These are phyloP conservation scores for Sycobia sp. DNA, from an alignment of 1,140 invertebrate species.

Conservation along the genomic window DNA sequence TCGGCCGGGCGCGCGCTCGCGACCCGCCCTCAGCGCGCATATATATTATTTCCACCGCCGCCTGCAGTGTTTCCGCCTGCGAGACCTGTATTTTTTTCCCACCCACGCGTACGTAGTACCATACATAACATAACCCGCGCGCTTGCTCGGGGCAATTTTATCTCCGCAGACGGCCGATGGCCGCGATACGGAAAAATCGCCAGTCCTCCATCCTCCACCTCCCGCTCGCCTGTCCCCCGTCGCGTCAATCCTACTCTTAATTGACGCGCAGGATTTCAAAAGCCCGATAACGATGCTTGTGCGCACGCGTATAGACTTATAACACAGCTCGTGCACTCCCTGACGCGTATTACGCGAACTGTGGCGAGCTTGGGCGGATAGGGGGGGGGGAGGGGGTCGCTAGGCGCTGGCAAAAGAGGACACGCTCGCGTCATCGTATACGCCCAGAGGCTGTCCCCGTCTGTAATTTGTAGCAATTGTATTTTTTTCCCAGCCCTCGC, in stretches of 20 bases:
- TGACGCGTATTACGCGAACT: too few relatives aligned
- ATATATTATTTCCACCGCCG: not conserved
- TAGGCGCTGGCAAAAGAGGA: too few relatives aligned
- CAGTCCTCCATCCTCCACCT: not conserved
- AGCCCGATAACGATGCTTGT: not conserved
- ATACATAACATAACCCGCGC: not conserved
- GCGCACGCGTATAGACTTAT: too few relatives aligned
- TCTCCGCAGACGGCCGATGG: not conserved
- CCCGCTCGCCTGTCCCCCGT: not conserved
- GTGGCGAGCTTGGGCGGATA: too few relatives aligned
- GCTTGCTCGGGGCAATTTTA: conserved; percentile 13
- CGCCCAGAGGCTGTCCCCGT: too few relatives aligned
- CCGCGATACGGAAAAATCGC: not conserved
- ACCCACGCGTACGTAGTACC: too few relatives aligned
- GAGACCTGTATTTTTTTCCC: conserved; percentile 16
- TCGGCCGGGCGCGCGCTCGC: not conserved
- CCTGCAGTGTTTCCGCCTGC: not conserved
- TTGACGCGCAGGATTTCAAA: conserved; percentile 15
- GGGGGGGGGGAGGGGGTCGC: too few relatives aligned
- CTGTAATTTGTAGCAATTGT: too few relatives aligned
- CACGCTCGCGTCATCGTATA: too few relatives aligned
- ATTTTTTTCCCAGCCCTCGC: too few relatives aligned
- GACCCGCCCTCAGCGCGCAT: not conserved
- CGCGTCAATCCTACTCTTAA: too few relatives aligned
- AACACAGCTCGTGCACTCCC: too few relatives aligned